Evolutionary conservation across 35 echinoderm and acorn worm genomes (phyloP).

Genomic region (Eucidaris tribuloides): DNA sequence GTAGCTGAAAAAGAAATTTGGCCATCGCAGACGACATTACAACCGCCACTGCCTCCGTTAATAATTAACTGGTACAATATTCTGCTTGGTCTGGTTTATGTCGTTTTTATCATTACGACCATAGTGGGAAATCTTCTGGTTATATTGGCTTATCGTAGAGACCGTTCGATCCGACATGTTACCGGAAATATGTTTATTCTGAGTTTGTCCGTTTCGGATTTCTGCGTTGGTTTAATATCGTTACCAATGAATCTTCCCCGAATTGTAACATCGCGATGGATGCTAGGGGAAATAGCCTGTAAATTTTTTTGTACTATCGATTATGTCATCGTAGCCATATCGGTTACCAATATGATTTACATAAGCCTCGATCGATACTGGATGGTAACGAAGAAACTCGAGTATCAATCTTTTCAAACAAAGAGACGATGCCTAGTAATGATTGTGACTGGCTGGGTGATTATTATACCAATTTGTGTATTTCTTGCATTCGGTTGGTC

Average conservation of each 20-base stretch:
- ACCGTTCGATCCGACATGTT: background rate
- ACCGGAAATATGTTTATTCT: background rate
- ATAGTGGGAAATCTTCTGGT: background rate
- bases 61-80: too few relatives aligned
- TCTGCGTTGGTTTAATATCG: background rate
- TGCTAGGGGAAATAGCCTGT: background rate
- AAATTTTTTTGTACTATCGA: background rate
- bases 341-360: background rate
- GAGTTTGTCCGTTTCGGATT: background rate
- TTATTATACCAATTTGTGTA: too few relatives aligned
- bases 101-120: too few relatives aligned
- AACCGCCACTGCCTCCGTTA: too few relatives aligned
- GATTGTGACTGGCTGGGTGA: background rate
- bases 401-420: background rate
- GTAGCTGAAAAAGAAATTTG: too few relatives aligned
- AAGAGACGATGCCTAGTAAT: background rate
- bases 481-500: background rate
- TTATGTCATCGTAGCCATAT: background rate
- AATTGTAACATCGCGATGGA: background rate
- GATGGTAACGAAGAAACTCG: slow-evolving; percentile 1
- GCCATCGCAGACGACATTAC: too few relatives aligned
- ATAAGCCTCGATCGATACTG: slow-evolving; percentile 18
- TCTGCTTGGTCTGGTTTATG: too few relatives aligned
- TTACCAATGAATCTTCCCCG: background rate
- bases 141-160: background rate